phyloP scores from a whole-genome alignment of 1,140 invertebrate species.

The Mycetomoellerius zeteki region DNA sequence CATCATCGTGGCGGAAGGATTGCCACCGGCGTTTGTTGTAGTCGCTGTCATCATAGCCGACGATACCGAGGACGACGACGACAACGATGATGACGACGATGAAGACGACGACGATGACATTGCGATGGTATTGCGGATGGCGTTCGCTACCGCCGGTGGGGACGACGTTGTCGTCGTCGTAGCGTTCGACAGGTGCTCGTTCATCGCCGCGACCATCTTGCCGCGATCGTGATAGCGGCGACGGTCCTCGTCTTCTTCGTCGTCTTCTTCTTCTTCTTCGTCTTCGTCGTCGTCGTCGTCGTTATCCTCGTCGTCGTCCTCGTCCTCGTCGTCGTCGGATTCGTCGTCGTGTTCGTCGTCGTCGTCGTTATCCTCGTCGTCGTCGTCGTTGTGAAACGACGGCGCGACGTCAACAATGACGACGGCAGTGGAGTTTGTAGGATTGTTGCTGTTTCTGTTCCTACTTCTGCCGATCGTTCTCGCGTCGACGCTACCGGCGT shows the following conservation, averaged over 20 bases:
- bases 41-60: constrained; percentile 23
- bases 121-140: constrained; percentile 66
- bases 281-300: constrained; percentile 43
- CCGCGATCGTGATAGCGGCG: constrained; percentile 60
- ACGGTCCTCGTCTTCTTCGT: constrained; percentile 60
- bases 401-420: constrained; percentile 44
- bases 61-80: constrained; percentile 3
- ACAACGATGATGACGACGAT: not conserved
- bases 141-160: constrained; percentile 77
- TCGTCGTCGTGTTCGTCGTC: constrained; percentile 52
- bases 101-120: constrained; percentile 34
- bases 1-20: constrained; percentile 64
- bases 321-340: constrained; percentile 3
- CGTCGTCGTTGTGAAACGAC: constrained; percentile 10
- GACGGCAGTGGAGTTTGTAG: constrained; percentile 40
- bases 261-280: constrained; percentile 55
- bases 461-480: not conserved
- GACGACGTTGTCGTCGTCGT: constrained; percentile 77
- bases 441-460: not conserved
- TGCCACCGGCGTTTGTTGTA: constrained; percentile 8
- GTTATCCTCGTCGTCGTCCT: constrained; percentile 26
- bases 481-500: constrained; percentile 38
- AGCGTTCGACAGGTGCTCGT: constrained; percentile 84
- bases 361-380: constrained; percentile 64
- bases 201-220: constrained; percentile 87